Conservation (phyloP, 2,888 invertebrate species). For the Dryobota labecula region DNA sequence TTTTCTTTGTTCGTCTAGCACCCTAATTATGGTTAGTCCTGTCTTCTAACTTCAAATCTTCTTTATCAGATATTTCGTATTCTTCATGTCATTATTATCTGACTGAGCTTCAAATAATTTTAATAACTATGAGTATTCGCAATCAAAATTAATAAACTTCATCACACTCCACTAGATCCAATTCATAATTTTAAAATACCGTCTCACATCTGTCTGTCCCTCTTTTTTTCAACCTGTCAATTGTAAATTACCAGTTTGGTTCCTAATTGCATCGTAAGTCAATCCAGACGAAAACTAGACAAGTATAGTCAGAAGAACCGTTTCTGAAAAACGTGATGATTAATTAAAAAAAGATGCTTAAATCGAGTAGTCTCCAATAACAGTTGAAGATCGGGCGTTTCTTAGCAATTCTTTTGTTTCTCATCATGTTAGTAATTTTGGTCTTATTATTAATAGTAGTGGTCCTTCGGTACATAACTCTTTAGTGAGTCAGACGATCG, state of each 20-base stretch:
- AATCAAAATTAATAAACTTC: conserved; percentile 27
- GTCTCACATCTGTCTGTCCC: conserved; percentile 44
- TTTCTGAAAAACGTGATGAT: neutral
- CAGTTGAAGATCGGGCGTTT: neutral
- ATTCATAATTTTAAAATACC: conserved; percentile 47
- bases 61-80: neutral
- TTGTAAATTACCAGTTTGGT: conserved; percentile 68
- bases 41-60: neutral
- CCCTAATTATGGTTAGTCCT: neutral
- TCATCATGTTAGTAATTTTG: neutral
- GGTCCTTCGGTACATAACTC: conserved; percentile 25
- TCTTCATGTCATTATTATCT: neutral
- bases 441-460: neutral
- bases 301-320: conserved; percentile 31
- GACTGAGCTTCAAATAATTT: neutral
- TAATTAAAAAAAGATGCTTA: neutral
- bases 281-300: conserved; percentile 19
- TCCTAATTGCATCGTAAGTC: conserved; percentile 67
- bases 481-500: conserved; percentile 59
- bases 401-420: neutral
- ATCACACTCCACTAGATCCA: conserved; percentile 33
- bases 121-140: neutral
- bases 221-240: conserved; percentile 59
- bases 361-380: neutral
- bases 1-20: neutral